Conservation (phyloP, 2,888 invertebrate genomes). For the Drosophila pseudotakahashii region DNA sequence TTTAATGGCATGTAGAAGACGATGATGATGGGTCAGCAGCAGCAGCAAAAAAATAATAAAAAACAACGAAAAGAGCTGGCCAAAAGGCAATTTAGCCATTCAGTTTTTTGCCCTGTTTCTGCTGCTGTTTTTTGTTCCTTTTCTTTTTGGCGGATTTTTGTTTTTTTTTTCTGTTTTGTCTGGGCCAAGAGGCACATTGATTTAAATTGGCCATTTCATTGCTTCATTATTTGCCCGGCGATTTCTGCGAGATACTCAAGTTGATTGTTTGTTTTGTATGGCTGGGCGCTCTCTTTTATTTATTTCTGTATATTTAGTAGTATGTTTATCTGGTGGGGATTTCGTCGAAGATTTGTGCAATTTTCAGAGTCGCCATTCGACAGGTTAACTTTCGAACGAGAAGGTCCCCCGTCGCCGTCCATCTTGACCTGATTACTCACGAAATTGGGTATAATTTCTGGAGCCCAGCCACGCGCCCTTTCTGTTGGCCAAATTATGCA, state of each 20-base stretch:
- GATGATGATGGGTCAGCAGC: constrained; percentile 34
- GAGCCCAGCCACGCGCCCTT: constrained; percentile 23
- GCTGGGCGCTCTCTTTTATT: constrained; percentile 24
- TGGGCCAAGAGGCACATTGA: constrained; percentile 51
- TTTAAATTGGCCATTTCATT: constrained; percentile 71
- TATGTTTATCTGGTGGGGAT: constrained; percentile 42
- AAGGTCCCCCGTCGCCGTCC: neutral
- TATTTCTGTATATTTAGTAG: constrained; percentile 23
- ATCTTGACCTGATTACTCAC: constrained; percentile 32
- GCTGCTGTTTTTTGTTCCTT: too few relatives aligned
- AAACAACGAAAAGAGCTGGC: constrained; percentile 18
- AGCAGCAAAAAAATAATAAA: constrained; percentile 11
- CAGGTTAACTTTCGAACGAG: constrained; percentile 36
- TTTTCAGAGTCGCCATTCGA: constrained; percentile 21
- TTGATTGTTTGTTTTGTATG: constrained; percentile 57
- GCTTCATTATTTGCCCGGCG: constrained; percentile 59
- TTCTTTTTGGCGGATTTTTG: constrained; percentile 4
- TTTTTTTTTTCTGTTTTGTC: constrained; percentile 10
- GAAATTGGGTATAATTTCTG: constrained; percentile 40
- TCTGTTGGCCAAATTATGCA: constrained; percentile 51
- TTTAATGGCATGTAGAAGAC: constrained; percentile 35
- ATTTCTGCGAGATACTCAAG: constrained; percentile 50
- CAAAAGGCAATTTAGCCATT: constrained; percentile 48
- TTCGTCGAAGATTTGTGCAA: constrained; percentile 41
- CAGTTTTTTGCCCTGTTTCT: constrained; percentile 30